These are phyloP conservation scores for Gymnoscopelus microlampas DNA, from an alignment of 2,797 vertebrate genomes.

Conservation along the genomic window DNA sequence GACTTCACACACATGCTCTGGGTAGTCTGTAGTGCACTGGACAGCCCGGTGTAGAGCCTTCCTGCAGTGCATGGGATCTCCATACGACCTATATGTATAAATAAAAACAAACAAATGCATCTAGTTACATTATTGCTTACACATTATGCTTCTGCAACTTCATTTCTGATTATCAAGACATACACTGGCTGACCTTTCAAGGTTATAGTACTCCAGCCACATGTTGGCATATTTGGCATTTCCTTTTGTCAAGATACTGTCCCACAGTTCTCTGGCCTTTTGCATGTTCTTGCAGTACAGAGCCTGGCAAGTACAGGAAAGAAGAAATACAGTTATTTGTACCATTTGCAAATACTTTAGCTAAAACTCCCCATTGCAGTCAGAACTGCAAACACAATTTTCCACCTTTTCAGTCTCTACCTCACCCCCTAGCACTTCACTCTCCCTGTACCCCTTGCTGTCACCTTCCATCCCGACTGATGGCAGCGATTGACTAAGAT, in stretches of 20 bases:
- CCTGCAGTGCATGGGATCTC: constrained; percentile 91
- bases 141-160: too few species aligned
- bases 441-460: too few species aligned
- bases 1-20: constrained; percentile 96
- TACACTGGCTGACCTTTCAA: constrained; percentile 86
- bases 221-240: constrained; percentile 97
- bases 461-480: too few species aligned
- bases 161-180: background rate
- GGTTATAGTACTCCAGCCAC: constrained; percentile 98
- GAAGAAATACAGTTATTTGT: background rate
- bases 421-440: too few species aligned
- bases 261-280: constrained; percentile 97
- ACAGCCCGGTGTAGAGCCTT: constrained; percentile 96
- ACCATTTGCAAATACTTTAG: too few species aligned
- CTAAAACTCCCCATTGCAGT: too few species aligned
- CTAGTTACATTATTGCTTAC: too few species aligned
- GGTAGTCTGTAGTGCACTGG: constrained; percentile 96
- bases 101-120: background rate
- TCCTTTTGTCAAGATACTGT: constrained; percentile 96
- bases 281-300: constrained; percentile 96
- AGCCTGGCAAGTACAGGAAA: constrained; percentile 77
- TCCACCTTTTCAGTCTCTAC: too few species aligned
- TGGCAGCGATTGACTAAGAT: too few species aligned
- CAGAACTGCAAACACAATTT: too few species aligned
- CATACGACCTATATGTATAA: constrained; percentile 83